Evolutionary conservation across 92 coral and sea anemone genomes (phyloP).

Genomic region (Siderastrea siderea): DNA sequence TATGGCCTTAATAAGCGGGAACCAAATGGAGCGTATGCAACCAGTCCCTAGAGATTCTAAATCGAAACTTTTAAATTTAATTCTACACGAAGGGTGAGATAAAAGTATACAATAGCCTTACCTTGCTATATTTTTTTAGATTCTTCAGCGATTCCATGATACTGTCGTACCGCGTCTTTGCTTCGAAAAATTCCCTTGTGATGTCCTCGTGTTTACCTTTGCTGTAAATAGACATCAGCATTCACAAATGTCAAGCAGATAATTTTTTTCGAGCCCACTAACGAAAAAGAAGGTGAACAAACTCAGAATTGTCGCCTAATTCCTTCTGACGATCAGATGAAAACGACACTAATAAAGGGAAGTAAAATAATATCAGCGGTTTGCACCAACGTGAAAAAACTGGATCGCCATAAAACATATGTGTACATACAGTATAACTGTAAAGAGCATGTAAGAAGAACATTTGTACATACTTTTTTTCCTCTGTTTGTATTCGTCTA

Average conservation of each 20-base stretch:
- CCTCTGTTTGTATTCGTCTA: constrained; percentile 87
- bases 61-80: too few relatives aligned
- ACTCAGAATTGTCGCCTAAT: neutral
- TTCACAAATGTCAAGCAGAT: neutral
- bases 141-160: constrained; percentile 84
- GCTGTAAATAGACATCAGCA: constrained; percentile 37
- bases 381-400: too few relatives aligned
- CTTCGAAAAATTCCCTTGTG: constrained; percentile 87
- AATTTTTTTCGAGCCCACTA: neutral
- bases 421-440: neutral
- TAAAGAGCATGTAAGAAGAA: neutral
- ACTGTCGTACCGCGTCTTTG: constrained; percentile 79
- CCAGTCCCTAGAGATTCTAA: too few relatives aligned
- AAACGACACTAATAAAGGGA: too few relatives aligned
- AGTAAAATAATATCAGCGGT: too few relatives aligned
- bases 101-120: neutral
- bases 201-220: constrained; percentile 95
- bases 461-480: constrained; percentile 72
- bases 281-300: too few relatives aligned
- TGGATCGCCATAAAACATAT: neutral
- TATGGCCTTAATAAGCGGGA: too few relatives aligned
- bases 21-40: too few relatives aligned
- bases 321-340: too few relatives aligned
- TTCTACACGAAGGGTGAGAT: neutral
- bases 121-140: constrained; percentile 82